Base-by-base conservation (phyloP, 2,888 invertebrate genomes). In the Cryptophagus acutangulus region DNA sequence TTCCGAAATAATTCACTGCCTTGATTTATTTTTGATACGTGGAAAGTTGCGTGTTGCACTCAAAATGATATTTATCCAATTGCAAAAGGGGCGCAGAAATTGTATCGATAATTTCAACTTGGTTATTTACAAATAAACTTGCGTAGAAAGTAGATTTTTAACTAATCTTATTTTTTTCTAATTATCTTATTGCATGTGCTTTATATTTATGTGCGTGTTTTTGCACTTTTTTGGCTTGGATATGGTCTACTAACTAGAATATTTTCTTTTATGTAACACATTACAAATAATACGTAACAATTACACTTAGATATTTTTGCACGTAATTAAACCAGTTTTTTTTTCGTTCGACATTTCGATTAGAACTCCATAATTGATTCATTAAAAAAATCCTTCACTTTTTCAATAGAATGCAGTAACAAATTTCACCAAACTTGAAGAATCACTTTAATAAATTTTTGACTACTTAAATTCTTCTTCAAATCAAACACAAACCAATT, bases 141-240 rank as follows among this genome's bases (percentile, higher is more conserved):
- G n/a, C n/a, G 42, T 44, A 46, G 46, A 46, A 46, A 46, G 46
- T 46, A 46, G 46, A 46, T 43, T 35, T 31, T 43, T 31, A 10
- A 12, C 26, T 28, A 28, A 15, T 26, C 4, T 6, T 15, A 16
- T 31, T 31, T 31, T 12, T 31, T 31, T 31, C 10, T 26, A 31
- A 31, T 31, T 31, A 16, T 31, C 12, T 3, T 31, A 28, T 38
- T 44, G 40, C 40, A 37, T 40, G 40, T 28, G 45, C 45, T 45
- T 45, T 35, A 35, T 35, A 9, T 25, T 17, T 15, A 5, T 30
- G 28, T 37, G 17, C 28, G 36, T 36, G 28, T 36, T 17, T 31
- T 28, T 35, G 25, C 20, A 35, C 25, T 14, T 36, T 36, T 26
- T 37, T 16, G 12, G 15, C 10, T 13, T 31, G 14, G 37, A 17